Percentiles rank a stretch among this genome's conserved stretches.
phyloP scores from a whole-genome alignment of 1,140 invertebrate genomes.

The Cheumatopsyche charites region DNA sequence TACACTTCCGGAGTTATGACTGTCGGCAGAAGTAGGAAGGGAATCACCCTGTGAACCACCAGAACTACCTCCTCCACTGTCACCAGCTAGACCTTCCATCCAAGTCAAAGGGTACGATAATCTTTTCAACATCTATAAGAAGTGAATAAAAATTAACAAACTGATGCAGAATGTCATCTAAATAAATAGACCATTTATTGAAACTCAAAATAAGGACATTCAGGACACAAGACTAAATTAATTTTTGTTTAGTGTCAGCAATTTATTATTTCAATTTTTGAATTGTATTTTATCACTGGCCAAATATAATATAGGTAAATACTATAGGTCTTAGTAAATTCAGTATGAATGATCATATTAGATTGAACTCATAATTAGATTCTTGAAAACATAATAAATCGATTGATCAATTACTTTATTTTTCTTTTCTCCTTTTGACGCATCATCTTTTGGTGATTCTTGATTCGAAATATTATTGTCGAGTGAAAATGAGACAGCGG shows the following conservation, averaged over 20 bases:
- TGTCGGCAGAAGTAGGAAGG: constrained; percentile 69
- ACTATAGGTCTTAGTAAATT: too few relatives aligned
- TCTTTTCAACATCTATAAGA: constrained; percentile 80
- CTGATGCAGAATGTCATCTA: too few relatives aligned
- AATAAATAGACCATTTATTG: too few relatives aligned
- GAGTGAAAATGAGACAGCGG: constrained; percentile 58
- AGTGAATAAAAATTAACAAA: neutral
- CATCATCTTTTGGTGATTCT: constrained; percentile 56
- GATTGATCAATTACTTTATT: constrained; percentile 67
- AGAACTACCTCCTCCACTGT: constrained; percentile 59
- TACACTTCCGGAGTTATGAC: constrained; percentile 74
- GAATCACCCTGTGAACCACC: constrained; percentile 58
- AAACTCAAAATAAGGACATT: too few relatives aligned
- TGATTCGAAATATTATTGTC: constrained; percentile 54
- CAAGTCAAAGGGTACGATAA: constrained; percentile 90
- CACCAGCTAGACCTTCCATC: constrained; percentile 85
- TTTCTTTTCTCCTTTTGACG: constrained; percentile 63
- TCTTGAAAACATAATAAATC: too few relatives aligned
- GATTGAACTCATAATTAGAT: too few relatives aligned
- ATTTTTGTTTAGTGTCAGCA: too few relatives aligned
- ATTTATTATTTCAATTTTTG: too few relatives aligned
- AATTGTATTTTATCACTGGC: too few relatives aligned
- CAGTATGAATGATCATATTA: too few relatives aligned
- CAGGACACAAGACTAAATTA: too few relatives aligned
- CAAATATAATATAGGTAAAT: too few relatives aligned